phyloP scores from a whole-genome alignment of 2,888 invertebrate species.

The Ashinkailepas kermadecensis region DNA sequence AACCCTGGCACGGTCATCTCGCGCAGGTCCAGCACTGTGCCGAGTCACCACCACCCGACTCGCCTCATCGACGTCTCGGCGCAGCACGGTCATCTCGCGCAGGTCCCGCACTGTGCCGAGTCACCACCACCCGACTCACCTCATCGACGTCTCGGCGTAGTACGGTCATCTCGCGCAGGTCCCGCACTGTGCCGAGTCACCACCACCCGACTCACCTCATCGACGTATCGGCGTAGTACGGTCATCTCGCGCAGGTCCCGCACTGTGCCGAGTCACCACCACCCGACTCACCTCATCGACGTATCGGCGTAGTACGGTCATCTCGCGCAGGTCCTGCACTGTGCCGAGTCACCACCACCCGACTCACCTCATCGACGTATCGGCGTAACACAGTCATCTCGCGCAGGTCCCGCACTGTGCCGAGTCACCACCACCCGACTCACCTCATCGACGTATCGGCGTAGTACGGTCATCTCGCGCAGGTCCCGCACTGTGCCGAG shows the following conservation, averaged over 20 bases:
- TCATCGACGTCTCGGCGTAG: too few relatives aligned
- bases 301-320: neutral
- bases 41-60: too few relatives aligned
- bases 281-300: neutral
- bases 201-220: neutral
- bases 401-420: neutral
- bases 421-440: too few relatives aligned
- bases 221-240: neutral
- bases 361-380: neutral
- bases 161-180: conserved; percentile 10
- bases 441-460: neutral
- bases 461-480: conserved; percentile 7
- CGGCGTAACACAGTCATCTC: neutral
- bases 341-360: neutral
- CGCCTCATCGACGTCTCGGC: too few relatives aligned
- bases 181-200: neutral
- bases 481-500: neutral
- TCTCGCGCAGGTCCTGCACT: neutral
- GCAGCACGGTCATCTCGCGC: conserved; percentile 9
- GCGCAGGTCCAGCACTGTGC: neutral
- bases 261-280: neutral
- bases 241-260: conserved; percentile 6
- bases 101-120: neutral
- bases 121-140: too few relatives aligned
- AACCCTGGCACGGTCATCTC: conserved; percentile 2